Evolutionary conservation across 2,797 vertebrate genomes (phyloP).

Genomic region (Lepilemur septentrionalis): DNA sequence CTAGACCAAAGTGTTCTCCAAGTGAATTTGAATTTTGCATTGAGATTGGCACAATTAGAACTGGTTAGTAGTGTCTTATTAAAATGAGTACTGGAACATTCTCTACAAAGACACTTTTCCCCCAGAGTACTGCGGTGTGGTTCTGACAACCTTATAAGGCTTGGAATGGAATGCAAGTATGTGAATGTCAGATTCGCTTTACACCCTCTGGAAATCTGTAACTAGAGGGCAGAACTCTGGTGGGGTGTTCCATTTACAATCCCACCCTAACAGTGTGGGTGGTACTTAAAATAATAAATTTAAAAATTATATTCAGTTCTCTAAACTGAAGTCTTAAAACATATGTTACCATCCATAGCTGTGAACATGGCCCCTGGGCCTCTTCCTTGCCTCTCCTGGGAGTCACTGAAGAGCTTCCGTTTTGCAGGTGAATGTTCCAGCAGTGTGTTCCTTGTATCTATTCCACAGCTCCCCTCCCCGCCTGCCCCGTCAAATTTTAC

Average conservation of each 20-base stretch:
- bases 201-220: not conserved
- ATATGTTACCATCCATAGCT: not conserved
- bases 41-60: not conserved
- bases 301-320: not conserved
- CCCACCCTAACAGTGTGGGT: not conserved
- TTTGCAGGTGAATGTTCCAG: not conserved
- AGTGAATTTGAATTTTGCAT: not conserved
- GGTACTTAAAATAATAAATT: not conserved
- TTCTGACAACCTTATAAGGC: not conserved
- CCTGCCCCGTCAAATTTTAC: not conserved
- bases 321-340: not conserved
- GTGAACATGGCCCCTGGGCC: not conserved
- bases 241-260: not conserved
- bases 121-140: not conserved
- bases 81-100: not conserved
- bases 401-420: not conserved
- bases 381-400: not conserved
- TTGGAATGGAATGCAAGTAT: not conserved
- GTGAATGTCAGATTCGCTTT: not conserved
- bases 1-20: not conserved
- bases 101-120: not conserved
- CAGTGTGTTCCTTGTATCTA: not conserved
- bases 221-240: not conserved
- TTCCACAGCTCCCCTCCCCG: not conserved
- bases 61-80: not conserved